These are phyloP conservation scores for Vireo griseus DNA, from an alignment of 2,797 vertebrate species.

Conservation along the genomic window DNA sequence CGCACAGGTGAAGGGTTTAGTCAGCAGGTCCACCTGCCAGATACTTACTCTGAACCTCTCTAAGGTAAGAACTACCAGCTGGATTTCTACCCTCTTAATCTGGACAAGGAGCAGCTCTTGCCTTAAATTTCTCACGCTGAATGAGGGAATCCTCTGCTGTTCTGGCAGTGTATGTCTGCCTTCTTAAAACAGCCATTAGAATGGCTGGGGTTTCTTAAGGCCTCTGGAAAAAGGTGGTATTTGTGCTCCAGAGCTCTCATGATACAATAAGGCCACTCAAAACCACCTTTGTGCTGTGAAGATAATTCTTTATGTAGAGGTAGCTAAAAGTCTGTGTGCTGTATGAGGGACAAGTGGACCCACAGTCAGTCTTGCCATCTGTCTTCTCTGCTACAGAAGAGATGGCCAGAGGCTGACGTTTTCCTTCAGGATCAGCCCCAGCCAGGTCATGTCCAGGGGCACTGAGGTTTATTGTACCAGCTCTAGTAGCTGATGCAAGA, in stretches of 20 bases:
- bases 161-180: not conserved
- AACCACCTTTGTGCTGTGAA: not conserved
- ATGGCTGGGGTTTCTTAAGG: not conserved
- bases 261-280: not conserved
- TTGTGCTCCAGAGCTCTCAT: not conserved
- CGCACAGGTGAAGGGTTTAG: not conserved
- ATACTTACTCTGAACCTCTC: not conserved
- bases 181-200: not conserved
- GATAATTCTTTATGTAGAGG: not conserved
- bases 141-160: not conserved
- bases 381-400: not conserved
- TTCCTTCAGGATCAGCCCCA: not conserved
- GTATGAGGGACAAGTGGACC: not conserved
- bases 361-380: not conserved
- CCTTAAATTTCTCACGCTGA: not conserved
- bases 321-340: not conserved
- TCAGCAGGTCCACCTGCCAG: not conserved
- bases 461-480: constrained; percentile 51
- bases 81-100: not conserved
- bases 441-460: not conserved
- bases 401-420: not conserved
- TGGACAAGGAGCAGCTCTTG: not conserved
- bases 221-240: not conserved
- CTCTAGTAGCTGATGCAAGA: constrained; percentile 81
- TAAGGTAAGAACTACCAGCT: not conserved